Evolutionary conservation across 2,113 vertebrate species (phyloP), one percentile per base, ranked within the genome.

Genomic region (Cichladusa arquata): DNA sequence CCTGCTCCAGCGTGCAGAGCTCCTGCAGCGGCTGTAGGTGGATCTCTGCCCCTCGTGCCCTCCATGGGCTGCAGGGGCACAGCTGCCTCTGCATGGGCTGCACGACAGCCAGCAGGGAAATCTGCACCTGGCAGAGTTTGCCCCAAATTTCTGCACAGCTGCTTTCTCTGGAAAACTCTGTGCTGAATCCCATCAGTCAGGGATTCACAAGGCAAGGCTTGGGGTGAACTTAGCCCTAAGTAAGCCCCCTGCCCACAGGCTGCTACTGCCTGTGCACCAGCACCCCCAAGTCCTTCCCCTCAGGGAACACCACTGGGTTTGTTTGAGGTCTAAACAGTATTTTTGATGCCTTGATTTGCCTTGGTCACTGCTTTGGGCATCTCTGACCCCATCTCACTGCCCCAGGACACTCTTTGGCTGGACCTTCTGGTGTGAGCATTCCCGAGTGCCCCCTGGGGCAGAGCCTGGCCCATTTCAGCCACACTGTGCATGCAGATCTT

Each of bases 401-500:
- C 24, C 3, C 18, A 48, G 61, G 78, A 38, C 45, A 8, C 19
- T 14, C 14, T 24, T 73, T 51, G 45, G 8, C 42, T 61, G 11
- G 10, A 24, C 28, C 24, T 31, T 15, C 12, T 20, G 24, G 12
- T 28, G 28, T 20, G 67, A 54, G 40, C 13, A 2, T 76, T 70
- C 44, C 20, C 1, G 2, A 9, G 31, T 6, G 2, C 29, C 26
- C n/a, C n/a, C 18, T 16, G 7, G 15, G 42, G 42, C 79, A n/a
- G 51, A 40, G n/a, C 34, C 34, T 0, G 1, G 18, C 64, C n/a
- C 2, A 1, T 22, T 48, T 58, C 42, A 18, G 42, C 64, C 3
- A 3, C 53, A 11, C 34, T 4, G 2, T 22, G n/a, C 12, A 3
- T 36, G 40, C 64, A 69, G 34, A 33, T 28, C 23, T 38, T 10